Evolutionary conservation across 2,888 invertebrate genomes (phyloP).

Genomic region (Agelastica alni): DNA sequence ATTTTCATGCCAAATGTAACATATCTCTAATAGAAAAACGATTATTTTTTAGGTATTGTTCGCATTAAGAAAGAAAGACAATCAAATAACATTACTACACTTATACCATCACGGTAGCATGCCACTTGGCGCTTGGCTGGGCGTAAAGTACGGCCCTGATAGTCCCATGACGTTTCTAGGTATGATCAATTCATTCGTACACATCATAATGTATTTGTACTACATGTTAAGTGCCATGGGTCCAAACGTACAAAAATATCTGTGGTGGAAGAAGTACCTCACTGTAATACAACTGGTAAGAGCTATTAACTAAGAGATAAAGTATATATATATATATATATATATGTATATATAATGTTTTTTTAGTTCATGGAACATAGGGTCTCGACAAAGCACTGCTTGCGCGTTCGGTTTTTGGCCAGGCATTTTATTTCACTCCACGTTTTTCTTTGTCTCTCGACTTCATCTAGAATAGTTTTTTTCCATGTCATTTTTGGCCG

Average conservation of each 20-base stretch:
- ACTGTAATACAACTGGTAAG: conserved; percentile 15
- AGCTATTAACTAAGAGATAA: too few relatives aligned
- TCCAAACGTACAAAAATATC: conserved; percentile 17
- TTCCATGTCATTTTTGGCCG: too few relatives aligned
- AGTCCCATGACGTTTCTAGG: conserved; percentile 16
- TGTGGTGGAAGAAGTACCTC: conserved; percentile 21
- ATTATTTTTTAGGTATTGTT: conserved; percentile 12
- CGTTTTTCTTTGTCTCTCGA: too few relatives aligned
- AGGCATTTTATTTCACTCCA: too few relatives aligned
- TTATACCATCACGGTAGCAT: conserved; percentile 14
- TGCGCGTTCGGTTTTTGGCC: too few relatives aligned
- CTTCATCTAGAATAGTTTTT: too few relatives aligned
- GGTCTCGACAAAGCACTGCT: too few relatives aligned
- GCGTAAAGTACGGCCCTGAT: conserved; percentile 16
- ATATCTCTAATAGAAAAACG: too few relatives aligned
- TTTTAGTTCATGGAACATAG: too few relatives aligned
- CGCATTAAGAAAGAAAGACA: conserved; percentile 19
- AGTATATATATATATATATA: too few relatives aligned
- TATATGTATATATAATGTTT: too few relatives aligned
- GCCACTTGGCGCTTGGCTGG: conserved; percentile 10
- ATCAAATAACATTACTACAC: conserved; percentile 13
- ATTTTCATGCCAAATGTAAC: too few relatives aligned
- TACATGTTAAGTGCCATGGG: conserved; percentile 17
- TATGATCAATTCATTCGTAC: conserved; percentile 12
- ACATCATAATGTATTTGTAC: conserved; percentile 15